phyloP scores from a whole-genome alignment of 1,140 invertebrate species.

The Temnothorax longispinosus region DNA sequence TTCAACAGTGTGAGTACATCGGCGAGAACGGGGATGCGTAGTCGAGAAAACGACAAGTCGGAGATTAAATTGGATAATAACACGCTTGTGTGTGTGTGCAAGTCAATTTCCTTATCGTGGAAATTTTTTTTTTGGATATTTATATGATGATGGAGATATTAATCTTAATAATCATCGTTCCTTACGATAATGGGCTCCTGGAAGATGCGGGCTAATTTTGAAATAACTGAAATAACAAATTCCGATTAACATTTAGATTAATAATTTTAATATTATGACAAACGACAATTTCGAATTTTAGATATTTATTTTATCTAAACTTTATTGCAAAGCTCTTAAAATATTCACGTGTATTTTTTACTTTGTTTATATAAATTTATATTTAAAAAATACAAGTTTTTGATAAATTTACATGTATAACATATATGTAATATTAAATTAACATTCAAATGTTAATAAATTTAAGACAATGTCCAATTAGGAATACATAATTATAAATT shows the following conservation, averaged over 20 bases:
- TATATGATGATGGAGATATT: constrained; percentile 11
- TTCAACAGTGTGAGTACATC: constrained; percentile 89
- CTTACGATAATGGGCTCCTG: background rate
- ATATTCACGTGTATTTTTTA: background rate
- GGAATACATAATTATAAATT: background rate
- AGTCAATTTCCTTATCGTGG: constrained; percentile 23
- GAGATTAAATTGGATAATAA: constrained; percentile 41
- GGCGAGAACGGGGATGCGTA: background rate
- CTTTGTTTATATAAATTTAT: background rate
- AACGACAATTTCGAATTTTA: background rate
- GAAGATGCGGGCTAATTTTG: background rate
- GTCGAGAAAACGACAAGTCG: background rate
- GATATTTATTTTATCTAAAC: background rate
- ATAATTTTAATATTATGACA: background rate
- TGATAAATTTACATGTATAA: background rate
- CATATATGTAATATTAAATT: background rate
- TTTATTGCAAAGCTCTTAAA: background rate
- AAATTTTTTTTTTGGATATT: constrained; percentile 14
- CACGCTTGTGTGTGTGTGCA: background rate
- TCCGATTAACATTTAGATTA: background rate
- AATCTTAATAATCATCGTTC: constrained; percentile 26
- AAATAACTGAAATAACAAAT: background rate
- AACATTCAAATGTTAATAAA: background rate
- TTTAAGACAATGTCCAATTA: background rate
- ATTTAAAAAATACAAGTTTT: background rate